Conservation (phyloP, 2,888 invertebrate genomes). For the Drosophila leonis region DNA sequence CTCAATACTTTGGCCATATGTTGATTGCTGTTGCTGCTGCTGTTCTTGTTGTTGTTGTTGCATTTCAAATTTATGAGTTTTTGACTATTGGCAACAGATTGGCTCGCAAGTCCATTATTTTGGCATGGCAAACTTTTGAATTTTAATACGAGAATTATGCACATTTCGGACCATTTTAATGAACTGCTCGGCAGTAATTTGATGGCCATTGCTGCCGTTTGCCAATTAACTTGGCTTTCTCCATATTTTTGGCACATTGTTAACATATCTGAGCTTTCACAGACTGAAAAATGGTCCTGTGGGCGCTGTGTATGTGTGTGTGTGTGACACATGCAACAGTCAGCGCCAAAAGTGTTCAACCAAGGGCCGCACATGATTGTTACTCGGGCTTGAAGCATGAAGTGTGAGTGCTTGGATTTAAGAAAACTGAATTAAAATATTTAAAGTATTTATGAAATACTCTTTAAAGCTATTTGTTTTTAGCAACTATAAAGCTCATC, state of each 20-base stretch:
- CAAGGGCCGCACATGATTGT: neutral
- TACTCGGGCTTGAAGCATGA: slow-evolving; percentile 1
- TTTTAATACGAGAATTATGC: slow-evolving; percentile 79
- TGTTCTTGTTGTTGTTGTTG: slow-evolving; percentile 26
- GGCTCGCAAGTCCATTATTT: slow-evolving; percentile 73
- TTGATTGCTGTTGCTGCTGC: slow-evolving; percentile 24
- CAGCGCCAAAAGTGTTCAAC: slow-evolving; percentile 19
- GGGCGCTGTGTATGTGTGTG: neutral
- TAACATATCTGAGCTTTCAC: slow-evolving; percentile 23
- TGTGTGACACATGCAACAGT: slow-evolving; percentile 37
- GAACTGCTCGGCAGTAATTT: slow-evolving; percentile 60
- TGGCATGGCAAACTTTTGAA: slow-evolving; percentile 75
- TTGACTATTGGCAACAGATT: slow-evolving; percentile 82
- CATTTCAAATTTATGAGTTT: slow-evolving; percentile 76
- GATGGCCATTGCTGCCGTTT: slow-evolving; percentile 48
- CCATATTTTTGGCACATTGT: slow-evolving; percentile 38
- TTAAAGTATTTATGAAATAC: slow-evolving; percentile 2
- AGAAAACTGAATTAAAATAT: neutral
- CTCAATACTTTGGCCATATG: slow-evolving; percentile 57
- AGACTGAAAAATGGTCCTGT: slow-evolving; percentile 17
- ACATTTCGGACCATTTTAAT: slow-evolving; percentile 67
- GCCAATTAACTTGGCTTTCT: slow-evolving; percentile 45
- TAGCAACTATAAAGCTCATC: too few relatives aligned
- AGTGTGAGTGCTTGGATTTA: slow-evolving; percentile 20
- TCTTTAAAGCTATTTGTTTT: neutral